A percentile compares a stretch with the other conserved stretches of the same genome.
Conservation (phyloP, 2,113 vertebrate species). For the Osmerus eperlanus region DNA sequence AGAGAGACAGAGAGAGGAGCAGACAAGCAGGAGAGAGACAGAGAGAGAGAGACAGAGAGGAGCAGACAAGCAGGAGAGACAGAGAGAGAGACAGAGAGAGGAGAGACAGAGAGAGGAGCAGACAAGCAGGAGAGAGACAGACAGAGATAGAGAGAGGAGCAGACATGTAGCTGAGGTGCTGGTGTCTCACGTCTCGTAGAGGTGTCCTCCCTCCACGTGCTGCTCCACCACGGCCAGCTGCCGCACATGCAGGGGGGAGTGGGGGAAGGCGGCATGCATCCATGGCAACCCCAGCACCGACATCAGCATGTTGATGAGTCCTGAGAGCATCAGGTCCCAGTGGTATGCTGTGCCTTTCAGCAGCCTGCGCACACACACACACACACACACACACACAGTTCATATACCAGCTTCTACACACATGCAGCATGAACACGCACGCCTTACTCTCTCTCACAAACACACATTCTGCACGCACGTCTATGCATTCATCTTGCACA, state of each 20-base stretch:
- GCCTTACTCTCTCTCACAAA: background rate
- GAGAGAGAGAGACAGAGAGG: too few relatives aligned
- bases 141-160: background rate
- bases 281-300: constrained; percentile 93
- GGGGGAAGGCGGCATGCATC: constrained; percentile 97
- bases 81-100: background rate
- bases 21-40: too few relatives aligned
- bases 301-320: constrained; percentile 91
- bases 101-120: background rate
- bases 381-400: constrained; percentile 6
- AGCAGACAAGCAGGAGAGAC: too few relatives aligned
- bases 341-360: constrained; percentile 97
- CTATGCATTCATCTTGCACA: background rate
- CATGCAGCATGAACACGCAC: constrained; percentile 9
- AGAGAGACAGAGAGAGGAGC: too few relatives aligned
- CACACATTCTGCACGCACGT: constrained; percentile 8
- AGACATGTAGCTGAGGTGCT: background rate
- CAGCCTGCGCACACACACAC: constrained; percentile 71
- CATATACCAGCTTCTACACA: background rate
- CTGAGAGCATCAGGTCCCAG: constrained; percentile 96
- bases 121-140: too few relatives aligned
- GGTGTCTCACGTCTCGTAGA: constrained; percentile 92
- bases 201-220: constrained; percentile 92
- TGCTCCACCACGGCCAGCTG: constrained; percentile 95
- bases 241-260: constrained; percentile 92